Evolutionary conservation across 2,797 vertebrate genomes (phyloP).

Genomic region (Crossoptilon crossoptilon): DNA sequence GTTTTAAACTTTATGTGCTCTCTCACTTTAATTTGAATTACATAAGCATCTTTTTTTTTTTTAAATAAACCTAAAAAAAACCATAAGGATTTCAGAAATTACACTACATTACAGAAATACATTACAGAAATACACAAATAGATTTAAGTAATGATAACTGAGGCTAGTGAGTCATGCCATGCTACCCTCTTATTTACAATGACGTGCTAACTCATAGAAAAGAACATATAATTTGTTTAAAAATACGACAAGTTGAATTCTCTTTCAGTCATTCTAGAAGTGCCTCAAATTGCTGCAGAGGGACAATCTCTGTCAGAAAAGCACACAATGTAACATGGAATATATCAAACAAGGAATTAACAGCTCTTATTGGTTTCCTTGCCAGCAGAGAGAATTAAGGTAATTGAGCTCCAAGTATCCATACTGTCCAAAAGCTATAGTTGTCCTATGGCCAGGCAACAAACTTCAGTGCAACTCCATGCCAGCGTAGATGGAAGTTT

Average conservation of each 20-base stretch:
- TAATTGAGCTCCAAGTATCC: conserved; percentile 27
- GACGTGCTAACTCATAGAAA: conserved; percentile 15
- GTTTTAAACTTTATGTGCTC: not conserved
- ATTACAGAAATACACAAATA: conserved; percentile 5
- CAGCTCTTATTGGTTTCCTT: conserved; percentile 5
- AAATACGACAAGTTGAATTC: conserved; percentile 19
- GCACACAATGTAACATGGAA: not conserved
- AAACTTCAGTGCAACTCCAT: not conserved
- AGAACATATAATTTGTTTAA: conserved; percentile 26
- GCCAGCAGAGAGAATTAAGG: conserved; percentile 53
- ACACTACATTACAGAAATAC: not conserved
- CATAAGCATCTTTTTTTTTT: not conserved
- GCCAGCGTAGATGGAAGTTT: not conserved
- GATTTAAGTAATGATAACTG: conserved; percentile 20
- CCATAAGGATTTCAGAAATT: conserved; percentile 24
- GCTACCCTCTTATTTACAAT: conserved; percentile 39
- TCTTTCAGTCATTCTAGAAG: conserved; percentile 19
- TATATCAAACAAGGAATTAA: conserved; percentile 53
- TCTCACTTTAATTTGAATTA: not conserved
- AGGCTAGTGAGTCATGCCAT: conserved; percentile 21
- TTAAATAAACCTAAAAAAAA: not conserved
- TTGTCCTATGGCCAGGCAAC: not conserved
- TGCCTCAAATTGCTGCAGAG: conserved; percentile 4
- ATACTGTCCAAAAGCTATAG: not conserved
- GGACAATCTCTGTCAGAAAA: not conserved